phyloP scores from a whole-genome alignment of 1,140 invertebrate species.

The Nephila pilipes region DNA sequence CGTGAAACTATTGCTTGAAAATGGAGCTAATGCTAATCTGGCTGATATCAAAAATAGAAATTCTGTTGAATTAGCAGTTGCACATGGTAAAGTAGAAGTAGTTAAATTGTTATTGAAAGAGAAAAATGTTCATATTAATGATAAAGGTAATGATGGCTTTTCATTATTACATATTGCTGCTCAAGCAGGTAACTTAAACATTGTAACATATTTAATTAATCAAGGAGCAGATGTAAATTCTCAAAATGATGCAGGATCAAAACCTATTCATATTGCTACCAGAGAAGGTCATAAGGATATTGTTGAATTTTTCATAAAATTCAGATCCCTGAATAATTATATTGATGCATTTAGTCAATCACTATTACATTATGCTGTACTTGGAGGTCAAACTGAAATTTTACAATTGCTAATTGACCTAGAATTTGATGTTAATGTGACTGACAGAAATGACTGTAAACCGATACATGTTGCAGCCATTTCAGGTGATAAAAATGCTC shows the following conservation, averaged over 20 bases:
- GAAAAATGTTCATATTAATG: slow-evolving; percentile 38
- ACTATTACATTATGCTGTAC: slow-evolving; percentile 7
- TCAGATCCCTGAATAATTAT: neutral
- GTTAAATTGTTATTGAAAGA: slow-evolving; percentile 49
- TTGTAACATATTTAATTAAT: slow-evolving; percentile 35
- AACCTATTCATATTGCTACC: slow-evolving; percentile 90
- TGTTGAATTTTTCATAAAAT: slow-evolving; percentile 1
- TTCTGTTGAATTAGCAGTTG: slow-evolving; percentile 65
- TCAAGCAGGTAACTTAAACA: slow-evolving; percentile 1
- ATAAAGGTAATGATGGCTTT: slow-evolving; percentile 35
- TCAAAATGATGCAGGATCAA: slow-evolving; percentile 39
- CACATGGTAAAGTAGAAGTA: slow-evolving; percentile 54
- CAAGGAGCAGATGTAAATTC: slow-evolving; percentile 35
- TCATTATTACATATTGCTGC: slow-evolving; percentile 48
- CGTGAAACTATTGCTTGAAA: slow-evolving; percentile 16
- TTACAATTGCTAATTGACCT: neutral
- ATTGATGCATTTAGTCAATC: neutral
- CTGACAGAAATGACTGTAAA: neutral
- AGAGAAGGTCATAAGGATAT: slow-evolving; percentile 83
- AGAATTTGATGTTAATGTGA: neutral
- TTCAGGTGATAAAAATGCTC: neutral
- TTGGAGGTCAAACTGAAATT: neutral
- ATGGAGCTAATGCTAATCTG: slow-evolving; percentile 60
- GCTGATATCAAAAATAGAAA: slow-evolving; percentile 62
- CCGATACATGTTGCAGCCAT: slow-evolving; percentile 34